Conservation (phyloP, 1,140 invertebrate genomes). For the Periplaneta americana region DNA sequence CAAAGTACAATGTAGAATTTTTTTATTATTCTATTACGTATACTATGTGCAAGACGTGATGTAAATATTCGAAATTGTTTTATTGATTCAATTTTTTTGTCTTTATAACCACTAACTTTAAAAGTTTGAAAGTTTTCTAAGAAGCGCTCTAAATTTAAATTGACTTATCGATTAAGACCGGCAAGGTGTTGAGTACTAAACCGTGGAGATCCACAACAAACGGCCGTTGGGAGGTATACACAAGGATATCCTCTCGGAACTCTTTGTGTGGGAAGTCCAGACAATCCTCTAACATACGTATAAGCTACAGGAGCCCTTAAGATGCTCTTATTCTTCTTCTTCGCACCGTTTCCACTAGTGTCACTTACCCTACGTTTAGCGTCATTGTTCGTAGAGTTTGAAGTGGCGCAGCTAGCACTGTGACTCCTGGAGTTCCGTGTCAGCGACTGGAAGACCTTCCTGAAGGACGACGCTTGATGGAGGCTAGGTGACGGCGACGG, state of each 20-base stretch:
- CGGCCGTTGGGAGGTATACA: conserved; percentile 28
- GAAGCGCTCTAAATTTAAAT: too few species aligned
- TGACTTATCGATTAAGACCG: conserved; percentile 27
- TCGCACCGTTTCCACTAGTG: neutral
- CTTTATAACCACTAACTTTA: too few species aligned
- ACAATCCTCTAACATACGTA: conserved; percentile 70
- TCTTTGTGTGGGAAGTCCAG: conserved; percentile 70
- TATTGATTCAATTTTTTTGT: too few species aligned
- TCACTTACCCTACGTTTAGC: neutral
- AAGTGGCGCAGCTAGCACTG: neutral
- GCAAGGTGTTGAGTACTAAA: conserved; percentile 22
- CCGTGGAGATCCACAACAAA: conserved; percentile 26
- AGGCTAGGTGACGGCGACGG: neutral
- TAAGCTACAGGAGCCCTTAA: conserved; percentile 62
- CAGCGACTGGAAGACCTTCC: conserved; percentile 4
- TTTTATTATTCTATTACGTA: too few species aligned
- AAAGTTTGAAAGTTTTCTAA: too few species aligned
- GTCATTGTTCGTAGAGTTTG: neutral
- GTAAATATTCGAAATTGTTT: too few species aligned
- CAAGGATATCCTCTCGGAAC: conserved; percentile 45
- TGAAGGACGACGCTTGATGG: neutral
- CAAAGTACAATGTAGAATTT: too few species aligned
- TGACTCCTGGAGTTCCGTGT: neutral
- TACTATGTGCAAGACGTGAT: too few species aligned
- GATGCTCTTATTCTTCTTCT: neutral